A percentile compares a stretch with the other conserved stretches of the same genome.
phyloP scores from a whole-genome alignment of 2,113 vertebrate genomes.

The Cettia cetti region DNA sequence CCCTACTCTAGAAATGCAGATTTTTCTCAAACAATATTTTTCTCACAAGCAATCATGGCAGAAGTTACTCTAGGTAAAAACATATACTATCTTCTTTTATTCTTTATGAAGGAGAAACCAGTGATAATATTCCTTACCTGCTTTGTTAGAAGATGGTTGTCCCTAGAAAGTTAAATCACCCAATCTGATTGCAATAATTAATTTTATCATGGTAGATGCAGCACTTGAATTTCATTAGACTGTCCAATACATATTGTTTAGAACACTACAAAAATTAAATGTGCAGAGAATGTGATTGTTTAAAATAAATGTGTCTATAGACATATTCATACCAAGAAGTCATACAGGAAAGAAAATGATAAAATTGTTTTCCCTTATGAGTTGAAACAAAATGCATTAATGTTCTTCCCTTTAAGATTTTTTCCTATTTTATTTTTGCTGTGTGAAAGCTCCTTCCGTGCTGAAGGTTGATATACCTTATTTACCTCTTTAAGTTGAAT shows the following conservation, averaged over 20 bases:
- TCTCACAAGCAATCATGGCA: not conserved
- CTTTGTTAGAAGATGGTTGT: not conserved
- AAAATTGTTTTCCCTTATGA: not conserved
- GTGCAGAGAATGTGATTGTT: not conserved
- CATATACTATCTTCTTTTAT: not conserved
- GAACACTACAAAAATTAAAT: not conserved
- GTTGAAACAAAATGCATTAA: not conserved
- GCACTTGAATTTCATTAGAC: not conserved
- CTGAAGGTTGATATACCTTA: not conserved
- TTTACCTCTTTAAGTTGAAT: not conserved
- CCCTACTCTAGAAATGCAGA: not conserved
- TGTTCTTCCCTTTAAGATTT: not conserved
- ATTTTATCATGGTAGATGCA: not conserved
- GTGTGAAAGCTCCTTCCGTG: not conserved
- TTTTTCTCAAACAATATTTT: not conserved
- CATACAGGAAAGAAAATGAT: not conserved
- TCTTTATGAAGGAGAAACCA: not conserved
- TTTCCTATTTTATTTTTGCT: not conserved
- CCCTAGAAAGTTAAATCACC: not conserved
- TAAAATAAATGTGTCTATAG: not conserved
- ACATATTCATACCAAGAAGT: not conserved
- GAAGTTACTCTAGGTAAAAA: not conserved
- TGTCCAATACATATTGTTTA: not conserved
- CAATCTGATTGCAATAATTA: not conserved
- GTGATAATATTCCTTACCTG: not conserved